A percentile compares a stretch with the other conserved stretches of the same genome.
Evolutionary conservation across 2,797 vertebrate species (phyloP).

Genomic region (Xiphophorus birchmanni): DNA sequence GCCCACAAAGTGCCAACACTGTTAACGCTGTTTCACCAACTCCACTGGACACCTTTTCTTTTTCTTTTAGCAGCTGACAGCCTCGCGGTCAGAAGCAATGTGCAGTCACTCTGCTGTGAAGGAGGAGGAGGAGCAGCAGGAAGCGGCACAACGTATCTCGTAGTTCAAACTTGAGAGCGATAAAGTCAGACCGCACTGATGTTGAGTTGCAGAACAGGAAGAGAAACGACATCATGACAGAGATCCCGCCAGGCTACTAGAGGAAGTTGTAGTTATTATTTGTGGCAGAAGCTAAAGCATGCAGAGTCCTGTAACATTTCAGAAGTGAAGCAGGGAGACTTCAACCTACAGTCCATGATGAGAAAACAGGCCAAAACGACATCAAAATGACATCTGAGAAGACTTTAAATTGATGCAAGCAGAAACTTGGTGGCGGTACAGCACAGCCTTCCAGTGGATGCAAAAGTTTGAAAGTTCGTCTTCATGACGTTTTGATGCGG

Average conservation of each 20-base stretch:
- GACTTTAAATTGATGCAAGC: background rate
- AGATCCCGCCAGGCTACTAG: slow-evolving; percentile 44
- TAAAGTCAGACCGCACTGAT: slow-evolving; percentile 38
- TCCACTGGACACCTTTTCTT: slow-evolving; percentile 18
- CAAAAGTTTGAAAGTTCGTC: background rate
- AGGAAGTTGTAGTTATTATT: slow-evolving; percentile 56
- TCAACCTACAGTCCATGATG: background rate
- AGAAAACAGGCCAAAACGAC: background rate
- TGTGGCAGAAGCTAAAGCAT: slow-evolving; percentile 13
- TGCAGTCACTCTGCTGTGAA: slow-evolving; percentile 7
- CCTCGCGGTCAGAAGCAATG: background rate
- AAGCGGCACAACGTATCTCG: slow-evolving; percentile 28
- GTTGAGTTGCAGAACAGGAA: slow-evolving; percentile 69
- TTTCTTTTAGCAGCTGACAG: background rate
- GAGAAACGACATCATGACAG: slow-evolving; percentile 38
- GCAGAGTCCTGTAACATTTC: slow-evolving; percentile 4
- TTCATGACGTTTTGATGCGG: background rate
- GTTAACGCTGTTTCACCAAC: slow-evolving; percentile 6
- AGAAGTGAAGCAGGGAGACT: background rate
- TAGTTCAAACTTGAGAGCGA: slow-evolving; percentile 47
- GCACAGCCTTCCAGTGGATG: background rate
- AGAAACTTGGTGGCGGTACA: background rate
- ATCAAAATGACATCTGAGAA: background rate
- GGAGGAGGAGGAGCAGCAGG: slow-evolving; percentile 46
- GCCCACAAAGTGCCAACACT: slow-evolving; percentile 32